Conservation (phyloP, 1,140 invertebrate species). For the Sarcophaga peregrina region DNA sequence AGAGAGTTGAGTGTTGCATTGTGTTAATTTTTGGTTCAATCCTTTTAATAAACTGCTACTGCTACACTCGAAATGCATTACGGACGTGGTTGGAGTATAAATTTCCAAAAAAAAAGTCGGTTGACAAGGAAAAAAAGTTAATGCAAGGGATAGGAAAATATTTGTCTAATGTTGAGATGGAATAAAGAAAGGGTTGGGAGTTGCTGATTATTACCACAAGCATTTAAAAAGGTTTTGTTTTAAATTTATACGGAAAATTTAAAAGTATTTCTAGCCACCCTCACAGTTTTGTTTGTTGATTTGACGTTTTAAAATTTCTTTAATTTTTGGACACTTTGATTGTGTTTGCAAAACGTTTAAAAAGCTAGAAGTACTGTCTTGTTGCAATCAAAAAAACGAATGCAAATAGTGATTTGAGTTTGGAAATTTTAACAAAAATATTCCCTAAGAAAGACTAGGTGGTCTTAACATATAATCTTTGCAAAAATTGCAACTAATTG, state of each 20-base stretch:
- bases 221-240: neutral
- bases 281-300: neutral
- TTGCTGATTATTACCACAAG: neutral
- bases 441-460: neutral
- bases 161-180: neutral
- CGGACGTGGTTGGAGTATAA: constrained; percentile 1
- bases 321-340: neutral
- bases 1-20: constrained; percentile 12
- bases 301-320: neutral
- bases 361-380: too few species aligned
- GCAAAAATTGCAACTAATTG: neutral
- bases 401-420: too few species aligned
- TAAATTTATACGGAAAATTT: too few species aligned
- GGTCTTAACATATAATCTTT: neutral
- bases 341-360: neutral
- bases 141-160: neutral
- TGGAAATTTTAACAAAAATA: neutral
- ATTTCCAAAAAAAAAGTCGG: neutral
- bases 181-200: neutral
- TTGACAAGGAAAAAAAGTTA: neutral
- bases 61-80: neutral
- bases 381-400: neutral
- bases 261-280: neutral
- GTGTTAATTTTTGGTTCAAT: constrained; percentile 38
- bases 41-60: constrained; percentile 34